A percentile compares a stretch with the other conserved stretches of the same genome.
These are phyloP conservation scores for Arion vulgaris DNA, from an alignment of 1,140 invertebrate genomes.

Conservation along the genomic window DNA sequence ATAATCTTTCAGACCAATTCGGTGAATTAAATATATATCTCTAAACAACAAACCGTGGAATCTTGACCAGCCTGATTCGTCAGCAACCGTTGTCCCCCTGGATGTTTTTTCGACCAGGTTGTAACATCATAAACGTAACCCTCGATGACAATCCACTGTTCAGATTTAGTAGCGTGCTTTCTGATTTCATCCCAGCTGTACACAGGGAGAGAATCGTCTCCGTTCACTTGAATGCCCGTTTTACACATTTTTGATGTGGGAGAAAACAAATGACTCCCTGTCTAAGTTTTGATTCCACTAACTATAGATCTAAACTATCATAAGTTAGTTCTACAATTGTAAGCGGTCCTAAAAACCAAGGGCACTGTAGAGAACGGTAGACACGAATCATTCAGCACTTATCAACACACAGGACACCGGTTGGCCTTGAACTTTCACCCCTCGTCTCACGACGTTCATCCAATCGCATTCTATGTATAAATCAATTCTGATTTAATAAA, in stretches of 20 bases:
- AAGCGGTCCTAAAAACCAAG: neutral
- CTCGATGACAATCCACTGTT: conserved; percentile 69
- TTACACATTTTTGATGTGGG: conserved; percentile 21
- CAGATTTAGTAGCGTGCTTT: conserved; percentile 56
- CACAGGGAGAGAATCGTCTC: conserved; percentile 24
- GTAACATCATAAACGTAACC: conserved; percentile 69
- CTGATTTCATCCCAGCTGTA: conserved; percentile 62
- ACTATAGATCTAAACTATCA: neutral
- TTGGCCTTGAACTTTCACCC: conserved; percentile 23
- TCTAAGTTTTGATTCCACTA: neutral
- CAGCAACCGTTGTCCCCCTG: conserved; percentile 68
- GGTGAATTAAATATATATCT: no score
- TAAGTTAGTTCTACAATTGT: neutral
- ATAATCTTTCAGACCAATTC: no score
- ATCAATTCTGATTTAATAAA: neutral
- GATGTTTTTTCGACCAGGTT: conserved; percentile 66
- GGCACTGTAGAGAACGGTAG: neutral
- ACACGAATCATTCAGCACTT: neutral
- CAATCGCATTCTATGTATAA: neutral
- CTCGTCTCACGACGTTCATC: conserved; percentile 23
- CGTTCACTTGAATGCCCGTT: conserved; percentile 18
- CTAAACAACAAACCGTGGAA: conserved; percentile 64
- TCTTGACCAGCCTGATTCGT: conserved; percentile 69
- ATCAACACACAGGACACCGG: conserved; percentile 1
- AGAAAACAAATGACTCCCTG: neutral